Base-by-base conservation (phyloP, 37 sponge, comb jelly and placozoan species). In the Axinella damicornis region DNA sequence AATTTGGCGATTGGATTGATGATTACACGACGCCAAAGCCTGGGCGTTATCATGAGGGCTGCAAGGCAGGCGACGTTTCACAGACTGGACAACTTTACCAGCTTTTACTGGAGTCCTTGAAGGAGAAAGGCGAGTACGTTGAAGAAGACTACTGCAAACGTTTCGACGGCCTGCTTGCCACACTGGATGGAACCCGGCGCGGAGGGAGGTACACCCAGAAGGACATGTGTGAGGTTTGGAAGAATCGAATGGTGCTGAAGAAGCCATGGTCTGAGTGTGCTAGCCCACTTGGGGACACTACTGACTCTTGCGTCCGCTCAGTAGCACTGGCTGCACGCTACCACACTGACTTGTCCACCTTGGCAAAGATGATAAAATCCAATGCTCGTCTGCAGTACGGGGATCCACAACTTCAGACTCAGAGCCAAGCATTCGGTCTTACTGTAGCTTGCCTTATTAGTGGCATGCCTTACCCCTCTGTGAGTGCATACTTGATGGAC, bases 121-220 rank as follows among this genome's bases (percentile, higher is more conserved):
- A 65, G 25, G 65, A 65, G 65, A 65, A 65, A 24, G 65, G 65
- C 12, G 27, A 65, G 22, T 65, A 65, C 65, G 20, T 27, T 24
- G 65, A 65, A 15, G 65, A 65, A 22, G 65, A 65, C 27, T 65
- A 24, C 65, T 65, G 65, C 65, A 13, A 16, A 27, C 20, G 65
- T 24, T 20, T 65, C 25, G 65, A 65, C 27, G 65, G 25, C 27
- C 65, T 65, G 25, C 65, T 65, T 13, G 65, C 65, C 13, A 65
- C 65, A 24, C 65, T 65, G 65, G 65, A 65, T 65, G 65, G 65
- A 65, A 65, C 65, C 25, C 16, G 65, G 27, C 12, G 22, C 12
- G 65, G 65, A 24, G 65, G 65, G 65, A 65, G 65, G 65, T 65
- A 65, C 27, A 65, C 65, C 22, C 65, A 65, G 27, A 65, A 65